Evolutionary conservation across 2,797 vertebrate species (phyloP).

Genomic region (Borostomias antarcticus): DNA sequence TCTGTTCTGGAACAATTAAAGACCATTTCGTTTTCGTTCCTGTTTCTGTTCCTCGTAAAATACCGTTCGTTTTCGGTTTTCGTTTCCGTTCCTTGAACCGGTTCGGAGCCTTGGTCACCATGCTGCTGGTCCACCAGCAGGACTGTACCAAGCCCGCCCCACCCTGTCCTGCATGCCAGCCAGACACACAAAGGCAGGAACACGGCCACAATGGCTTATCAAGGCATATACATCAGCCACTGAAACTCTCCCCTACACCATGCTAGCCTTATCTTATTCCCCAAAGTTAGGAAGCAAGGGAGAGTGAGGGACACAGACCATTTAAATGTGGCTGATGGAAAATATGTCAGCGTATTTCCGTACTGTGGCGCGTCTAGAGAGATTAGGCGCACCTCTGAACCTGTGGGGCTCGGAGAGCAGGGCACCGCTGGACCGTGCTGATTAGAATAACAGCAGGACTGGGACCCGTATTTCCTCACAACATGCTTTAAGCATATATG

Average conservation of each 20-base stretch:
- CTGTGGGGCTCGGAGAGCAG: no score
- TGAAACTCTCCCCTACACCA: slow-evolving; percentile 21
- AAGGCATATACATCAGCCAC: slow-evolving; percentile 13
- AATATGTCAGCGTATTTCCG: background rate
- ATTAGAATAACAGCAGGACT: no score
- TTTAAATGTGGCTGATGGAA: slow-evolving; percentile 39
- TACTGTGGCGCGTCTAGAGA: background rate
- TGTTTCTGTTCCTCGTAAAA: no score
- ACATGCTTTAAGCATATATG: background rate
- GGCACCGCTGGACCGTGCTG: no score
- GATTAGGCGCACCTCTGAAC: background rate
- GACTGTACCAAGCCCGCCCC: no score
- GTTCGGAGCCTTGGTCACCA: no score
- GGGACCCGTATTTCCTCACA: background rate
- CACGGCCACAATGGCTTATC: slow-evolving; percentile 52
- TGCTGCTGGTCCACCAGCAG: background rate
- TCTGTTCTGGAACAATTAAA: no score
- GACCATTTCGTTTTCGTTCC: no score
- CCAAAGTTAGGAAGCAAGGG: slow-evolving; percentile 31
- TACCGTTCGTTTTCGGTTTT: no score
- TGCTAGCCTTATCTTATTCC: slow-evolving; percentile 49
- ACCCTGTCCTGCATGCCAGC: slow-evolving; percentile 30
- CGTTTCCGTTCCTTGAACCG: no score
- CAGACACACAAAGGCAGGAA: slow-evolving; percentile 59
- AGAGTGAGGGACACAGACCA: slow-evolving; percentile 27